A percentile compares a stretch with the other conserved stretches of the same genome.
Conservation (phyloP, 2,888 invertebrate species). For the Argyra leucocephala region DNA sequence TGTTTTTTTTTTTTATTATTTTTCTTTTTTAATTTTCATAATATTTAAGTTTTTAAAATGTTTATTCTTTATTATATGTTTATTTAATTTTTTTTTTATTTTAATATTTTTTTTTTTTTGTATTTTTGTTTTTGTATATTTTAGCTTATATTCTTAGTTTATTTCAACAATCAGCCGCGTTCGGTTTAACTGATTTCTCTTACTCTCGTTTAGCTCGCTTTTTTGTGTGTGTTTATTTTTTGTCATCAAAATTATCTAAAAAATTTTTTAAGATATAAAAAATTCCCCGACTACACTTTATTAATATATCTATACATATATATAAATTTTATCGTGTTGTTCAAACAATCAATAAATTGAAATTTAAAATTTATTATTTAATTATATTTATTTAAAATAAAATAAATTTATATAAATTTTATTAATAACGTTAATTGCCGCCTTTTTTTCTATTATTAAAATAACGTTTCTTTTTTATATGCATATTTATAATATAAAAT, state of each 20-base stretch:
- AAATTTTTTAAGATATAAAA: neutral
- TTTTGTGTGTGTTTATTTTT: no score
- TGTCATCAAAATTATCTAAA: neutral
- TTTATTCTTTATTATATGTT: neutral
- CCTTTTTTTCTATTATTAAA: no score
- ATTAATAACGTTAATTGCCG: no score
- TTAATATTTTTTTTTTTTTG: neutral
- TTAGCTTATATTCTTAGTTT: neutral
- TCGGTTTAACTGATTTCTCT: neutral
- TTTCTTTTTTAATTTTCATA: neutral
- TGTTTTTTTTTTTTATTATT: neutral
- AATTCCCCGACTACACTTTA: no score
- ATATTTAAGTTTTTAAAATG: neutral
- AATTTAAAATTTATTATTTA: no score
- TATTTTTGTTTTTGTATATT: neutral
- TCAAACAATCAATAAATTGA: no score
- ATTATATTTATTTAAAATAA: no score
- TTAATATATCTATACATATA: no score
- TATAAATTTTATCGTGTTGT: no score
- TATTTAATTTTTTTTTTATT: neutral
- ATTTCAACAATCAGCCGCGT: neutral
- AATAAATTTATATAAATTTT: no score
- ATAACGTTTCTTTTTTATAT: no score
- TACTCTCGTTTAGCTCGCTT: neutral
- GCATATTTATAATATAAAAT: no score